Base-by-base conservation (phyloP, 2,113 vertebrate species). In the Cochlearius cochlearius region DNA sequence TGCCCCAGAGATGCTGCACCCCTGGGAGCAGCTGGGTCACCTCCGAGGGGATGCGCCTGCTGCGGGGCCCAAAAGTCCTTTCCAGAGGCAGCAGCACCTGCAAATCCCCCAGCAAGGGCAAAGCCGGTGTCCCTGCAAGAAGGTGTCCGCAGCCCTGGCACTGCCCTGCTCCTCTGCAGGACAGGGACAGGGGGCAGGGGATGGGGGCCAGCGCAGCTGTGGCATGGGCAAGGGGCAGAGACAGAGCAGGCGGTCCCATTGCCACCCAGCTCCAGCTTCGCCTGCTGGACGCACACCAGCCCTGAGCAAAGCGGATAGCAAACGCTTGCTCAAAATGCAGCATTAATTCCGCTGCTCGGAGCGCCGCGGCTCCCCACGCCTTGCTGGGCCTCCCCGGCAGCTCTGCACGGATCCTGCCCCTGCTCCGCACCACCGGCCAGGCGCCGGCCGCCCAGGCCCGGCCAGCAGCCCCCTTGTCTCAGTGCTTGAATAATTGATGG, bases 121-220 rank as follows among this genome's bases (percentile, higher is more conserved):
- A 88, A 92, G 75, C 26, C 0, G 0, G 68, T 64, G 11, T 32
- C 81, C 23, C 43, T n/a, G 59, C 34, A 75, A 75, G 60, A 19
- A 71, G 17, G 11, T 12, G 12, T 29, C 22, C 1, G 12, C 34
- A 74, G 69, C 45, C 47, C 39, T 71, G 47, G 12, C 41, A 52
- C 16, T 36, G 32, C 19, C 59, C 72, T 53, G 26, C 29, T 75
- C 20, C 50, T 78, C 79, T 92, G 71, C 75, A 88, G 64, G 34
- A 23, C n/a, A 82, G n/a, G 10, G 25, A 18, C 17, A 29, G 0
- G 4, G 41, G 16, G 30, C 34, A 82, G 56, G 29, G 39, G 14
- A 17, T 0, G 0, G 60, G 4, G 9, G 9, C 17, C 72, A 86
- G 53, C 1, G 2, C 3, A 13, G 36, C 12, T 3, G 1, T 36